phyloP scores from a whole-genome alignment of 2,888 invertebrate species.

The Drosophila paranaensis region DNA sequence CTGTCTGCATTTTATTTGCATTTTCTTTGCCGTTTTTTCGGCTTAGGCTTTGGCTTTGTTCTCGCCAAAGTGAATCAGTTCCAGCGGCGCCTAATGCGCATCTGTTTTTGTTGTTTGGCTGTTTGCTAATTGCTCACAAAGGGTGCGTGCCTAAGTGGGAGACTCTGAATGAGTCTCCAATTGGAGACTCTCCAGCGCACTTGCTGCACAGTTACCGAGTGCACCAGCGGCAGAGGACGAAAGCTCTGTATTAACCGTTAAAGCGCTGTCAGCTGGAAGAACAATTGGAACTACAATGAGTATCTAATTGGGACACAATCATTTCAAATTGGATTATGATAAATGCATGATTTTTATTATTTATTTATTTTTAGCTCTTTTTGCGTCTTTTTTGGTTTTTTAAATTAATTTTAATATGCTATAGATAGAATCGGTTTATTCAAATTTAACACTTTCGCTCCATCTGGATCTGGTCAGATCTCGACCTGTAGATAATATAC shows the following conservation, averaged over 20 bases:
- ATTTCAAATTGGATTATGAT: no score
- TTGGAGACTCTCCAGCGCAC: not conserved
- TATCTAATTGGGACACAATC: not conserved
- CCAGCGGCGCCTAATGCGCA: conserved; percentile 44
- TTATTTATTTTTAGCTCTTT: not conserved
- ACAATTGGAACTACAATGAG: not conserved
- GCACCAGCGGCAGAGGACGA: conserved; percentile 12
- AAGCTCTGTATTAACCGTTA: not conserved
- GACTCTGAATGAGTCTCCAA: not conserved
- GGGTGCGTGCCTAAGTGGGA: conserved; percentile 12
- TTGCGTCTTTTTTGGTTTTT: not conserved
- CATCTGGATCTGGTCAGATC: not conserved
- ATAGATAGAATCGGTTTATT: not conserved
- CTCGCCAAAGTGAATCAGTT: conserved; percentile 45
- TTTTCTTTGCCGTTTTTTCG: conserved; percentile 31
- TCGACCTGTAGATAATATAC: conserved; percentile 12
- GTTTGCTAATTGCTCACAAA: conserved; percentile 23
- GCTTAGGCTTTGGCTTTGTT: conserved; percentile 50
- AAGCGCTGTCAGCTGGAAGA: not conserved
- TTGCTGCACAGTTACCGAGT: conserved; percentile 20
- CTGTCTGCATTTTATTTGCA: conserved; percentile 51
- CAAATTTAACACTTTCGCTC: conserved; percentile 19
- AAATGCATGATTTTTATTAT: no score
- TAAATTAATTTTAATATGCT: not conserved
- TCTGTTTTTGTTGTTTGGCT: conserved; percentile 40